Evolutionary conservation across 2,797 vertebrate genomes (phyloP).

Genomic region (Argya squamiceps): DNA sequence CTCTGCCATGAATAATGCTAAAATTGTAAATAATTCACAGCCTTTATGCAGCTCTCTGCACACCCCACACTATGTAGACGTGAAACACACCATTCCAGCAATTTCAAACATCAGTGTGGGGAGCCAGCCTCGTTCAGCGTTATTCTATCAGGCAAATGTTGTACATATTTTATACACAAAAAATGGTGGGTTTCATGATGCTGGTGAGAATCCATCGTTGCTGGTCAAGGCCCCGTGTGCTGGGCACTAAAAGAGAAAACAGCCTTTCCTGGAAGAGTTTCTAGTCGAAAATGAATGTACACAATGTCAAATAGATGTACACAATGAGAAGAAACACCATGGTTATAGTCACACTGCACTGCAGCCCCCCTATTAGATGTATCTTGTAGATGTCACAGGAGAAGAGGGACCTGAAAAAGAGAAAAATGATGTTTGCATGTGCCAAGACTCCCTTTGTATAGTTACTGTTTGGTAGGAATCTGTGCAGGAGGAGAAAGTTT

Average conservation of each 20-base stretch:
- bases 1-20: neutral
- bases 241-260: neutral
- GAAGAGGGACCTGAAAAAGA: neutral
- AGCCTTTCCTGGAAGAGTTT: neutral
- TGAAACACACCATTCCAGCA: neutral
- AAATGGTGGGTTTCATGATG: neutral
- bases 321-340: neutral
- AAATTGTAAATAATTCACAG: neutral
- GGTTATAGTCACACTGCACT: neutral
- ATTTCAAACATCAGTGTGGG: neutral
- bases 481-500: neutral
- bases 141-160: neutral
- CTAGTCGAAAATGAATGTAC: neutral
- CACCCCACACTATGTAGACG: neutral
- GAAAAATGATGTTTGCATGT: fast-evolving
- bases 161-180: neutral
- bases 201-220: neutral
- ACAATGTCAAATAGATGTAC: neutral
- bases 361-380: neutral
- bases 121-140: neutral
- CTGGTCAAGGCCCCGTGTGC: neutral
- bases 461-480: neutral
- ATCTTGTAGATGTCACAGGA: neutral
- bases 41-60: neutral
- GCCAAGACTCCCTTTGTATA: neutral